Base-by-base conservation (phyloP, 2,797 vertebrate species). In the Enteromius thamalakanensis region DNA sequence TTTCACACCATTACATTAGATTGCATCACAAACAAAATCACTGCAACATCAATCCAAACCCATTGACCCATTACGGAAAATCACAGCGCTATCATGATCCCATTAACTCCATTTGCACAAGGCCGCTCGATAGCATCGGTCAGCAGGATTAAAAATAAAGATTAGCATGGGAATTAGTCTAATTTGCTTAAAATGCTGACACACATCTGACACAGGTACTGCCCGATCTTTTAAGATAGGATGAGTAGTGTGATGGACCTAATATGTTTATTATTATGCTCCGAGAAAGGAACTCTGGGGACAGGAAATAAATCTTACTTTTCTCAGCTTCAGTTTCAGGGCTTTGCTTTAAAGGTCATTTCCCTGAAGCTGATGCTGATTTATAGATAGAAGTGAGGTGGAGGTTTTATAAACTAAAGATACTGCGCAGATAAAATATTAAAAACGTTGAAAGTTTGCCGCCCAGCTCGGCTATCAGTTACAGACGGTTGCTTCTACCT, bases 121-220 rank as follows among this genome's bases (percentile, higher is more conserved):
- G 84, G 68, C 53, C 32, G 58, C 75, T 83, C 69, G 58, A 84
- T 86, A 72, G 68, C 76, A 84, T 87, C 75, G 51, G 53, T 45
- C 51, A 47, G 55, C 23, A 15, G 79, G 82, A 86, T 87, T 84
- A 68, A 82, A 86, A 80, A 64, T 72, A 75, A 42, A 82, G 87
- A 88, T 88, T 84, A 87, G 79, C 65, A 80, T 40, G 47, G 67
- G 82, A 85, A 87, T 82, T 81, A 78, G 79, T 82, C 84, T 87
- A 75, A 83, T 80, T 80, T 49, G 29, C 21, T 49, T 62, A 77
- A 80, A 80, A 80, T 14, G 71, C 62, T 21, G 45, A 78, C 34
- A 74, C 47, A n/a, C 29, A 42, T 76, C 60, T 37, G 62, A 75
- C n/a, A 69, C 26, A 19, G 72, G 65, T 34, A 40, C 7, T 8